phyloP scores from a whole-genome alignment of 2,797 vertebrate species.

The Lepidocolaptes lacrymiger region DNA sequence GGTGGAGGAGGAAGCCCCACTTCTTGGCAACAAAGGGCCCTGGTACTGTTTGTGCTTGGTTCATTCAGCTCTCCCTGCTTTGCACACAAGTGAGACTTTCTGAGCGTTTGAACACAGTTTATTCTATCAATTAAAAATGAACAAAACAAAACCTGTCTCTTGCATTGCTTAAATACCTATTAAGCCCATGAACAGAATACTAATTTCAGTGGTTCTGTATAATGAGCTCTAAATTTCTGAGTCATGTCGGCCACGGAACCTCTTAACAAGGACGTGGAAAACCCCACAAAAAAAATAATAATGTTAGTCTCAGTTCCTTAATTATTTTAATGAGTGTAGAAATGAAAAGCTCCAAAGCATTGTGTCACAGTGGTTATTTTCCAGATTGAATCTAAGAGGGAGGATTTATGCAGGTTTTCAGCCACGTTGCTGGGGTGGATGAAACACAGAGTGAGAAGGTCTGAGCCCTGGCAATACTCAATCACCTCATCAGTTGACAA shows the following conservation, averaged over 20 bases:
- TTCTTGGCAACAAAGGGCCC: constrained; percentile 21
- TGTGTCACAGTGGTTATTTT: constrained; percentile 1
- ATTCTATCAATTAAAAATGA: constrained; percentile 63
- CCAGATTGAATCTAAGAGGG: background rate
- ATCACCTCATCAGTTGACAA: background rate
- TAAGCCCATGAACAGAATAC: constrained; percentile 41
- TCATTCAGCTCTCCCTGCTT: background rate
- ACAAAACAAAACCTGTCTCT: constrained; percentile 59
- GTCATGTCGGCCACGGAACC: constrained; percentile 8
- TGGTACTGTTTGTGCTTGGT: constrained; percentile 15
- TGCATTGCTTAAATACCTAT: constrained; percentile 62
- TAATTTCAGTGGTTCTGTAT: constrained; percentile 55
- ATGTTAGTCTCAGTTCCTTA: constrained; percentile 44
- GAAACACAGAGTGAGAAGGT: background rate
- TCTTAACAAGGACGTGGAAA: constrained; percentile 29
- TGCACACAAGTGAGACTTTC: constrained; percentile 10
- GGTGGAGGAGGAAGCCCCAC: constrained; percentile 17
- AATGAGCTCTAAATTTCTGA: constrained; percentile 63
- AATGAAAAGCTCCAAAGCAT: constrained; percentile 34
- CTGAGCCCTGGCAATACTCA: background rate
- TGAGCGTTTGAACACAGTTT: constrained; percentile 59
- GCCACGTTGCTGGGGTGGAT: background rate
- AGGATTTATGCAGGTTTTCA: background rate
- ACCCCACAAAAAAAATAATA: background rate
- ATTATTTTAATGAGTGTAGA: constrained; percentile 52